These are phyloP conservation scores for Phalanger gymnotis DNA, from an alignment of 2,797 vertebrate genomes.

Conservation along the genomic window DNA sequence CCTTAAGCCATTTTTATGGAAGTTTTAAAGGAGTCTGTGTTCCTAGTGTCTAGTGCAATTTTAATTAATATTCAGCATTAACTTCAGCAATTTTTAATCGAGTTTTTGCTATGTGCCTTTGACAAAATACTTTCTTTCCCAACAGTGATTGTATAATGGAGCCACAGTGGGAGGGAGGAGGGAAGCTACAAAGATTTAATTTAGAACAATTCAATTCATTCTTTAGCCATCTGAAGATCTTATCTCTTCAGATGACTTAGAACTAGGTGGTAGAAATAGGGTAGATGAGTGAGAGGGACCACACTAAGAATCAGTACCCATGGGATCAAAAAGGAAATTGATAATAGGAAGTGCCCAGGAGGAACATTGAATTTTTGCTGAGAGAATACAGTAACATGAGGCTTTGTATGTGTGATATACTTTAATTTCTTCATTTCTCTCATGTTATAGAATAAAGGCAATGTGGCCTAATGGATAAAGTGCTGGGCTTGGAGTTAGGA, in stretches of 20 bases:
- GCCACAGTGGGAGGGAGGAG: not conserved
- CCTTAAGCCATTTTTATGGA: not conserved
- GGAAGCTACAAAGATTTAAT: not conserved
- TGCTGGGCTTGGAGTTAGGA: not conserved
- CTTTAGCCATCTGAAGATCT: not conserved
- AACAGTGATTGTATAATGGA: not conserved
- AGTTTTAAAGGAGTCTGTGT: not conserved
- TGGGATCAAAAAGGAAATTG: not conserved
- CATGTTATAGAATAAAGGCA: not conserved
- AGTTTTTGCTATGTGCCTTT: slow-evolving; percentile 15
- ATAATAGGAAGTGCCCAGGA: not conserved
- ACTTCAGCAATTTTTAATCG: not conserved
- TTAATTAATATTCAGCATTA: slow-evolving; percentile 25
- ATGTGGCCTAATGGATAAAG: not conserved
- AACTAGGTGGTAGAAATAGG: not conserved
- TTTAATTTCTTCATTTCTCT: not conserved
- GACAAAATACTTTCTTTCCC: not conserved
- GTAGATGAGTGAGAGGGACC: not conserved
- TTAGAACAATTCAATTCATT: not conserved
- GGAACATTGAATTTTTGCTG: not conserved
- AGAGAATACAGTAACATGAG: not conserved
- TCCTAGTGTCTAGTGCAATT: not conserved
- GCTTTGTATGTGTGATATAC: not conserved
- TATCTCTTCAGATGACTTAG: not conserved
- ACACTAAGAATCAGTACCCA: not conserved